Base-by-base conservation (phyloP, 2,797 vertebrate species). In the Pristis pectinata region DNA sequence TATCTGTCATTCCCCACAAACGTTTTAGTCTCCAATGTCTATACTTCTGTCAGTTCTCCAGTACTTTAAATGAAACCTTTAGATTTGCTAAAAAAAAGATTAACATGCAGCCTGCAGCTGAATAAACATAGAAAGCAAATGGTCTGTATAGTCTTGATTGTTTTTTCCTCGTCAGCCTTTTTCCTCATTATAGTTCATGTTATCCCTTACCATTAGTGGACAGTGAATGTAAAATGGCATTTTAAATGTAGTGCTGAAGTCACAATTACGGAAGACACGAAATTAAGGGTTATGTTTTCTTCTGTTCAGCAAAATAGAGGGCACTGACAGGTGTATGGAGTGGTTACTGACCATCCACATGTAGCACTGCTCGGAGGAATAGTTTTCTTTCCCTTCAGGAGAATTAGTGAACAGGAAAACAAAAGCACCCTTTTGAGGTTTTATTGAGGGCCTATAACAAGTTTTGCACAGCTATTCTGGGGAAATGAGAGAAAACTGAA, bases 81-180 rank as follows among this genome's bases (percentile, higher is more conserved):
- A 53, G 49, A 3, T 76, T 53, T 74, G 41, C 44, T 94, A 30
- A 44, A 79, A 82, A 44, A 94, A 41, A 92, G 41, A 53, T 94
- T 94, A 76, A 34, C 9, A 15, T 93, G 13, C n/a, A 93, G 44
- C 24, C 27, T 76, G 30, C 70, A 49, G 64, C 70, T 94, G 92
- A 94, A 94, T 76, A 94, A 94, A 74, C 44, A 53, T 34, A 94
- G 27, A 56, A 56, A 34, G 67, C 72, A 94, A 49, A 93, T 34
- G 41, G 17, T 0, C 41, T 44, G 67, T 44, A 2, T 53, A 34
- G 44, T 94, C 22, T 19, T 94, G 92, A 56, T 76, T 94, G 70
- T 1, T 10, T 19, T 93, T 49, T 41, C 67, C 37, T 72, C 41
- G 64, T 72, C 91, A 72, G 24, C 10, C 22, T 72, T 93, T 70